Conservation (phyloP, 2,113 vertebrate genomes). For the Telmatochromis brachygnathus region DNA sequence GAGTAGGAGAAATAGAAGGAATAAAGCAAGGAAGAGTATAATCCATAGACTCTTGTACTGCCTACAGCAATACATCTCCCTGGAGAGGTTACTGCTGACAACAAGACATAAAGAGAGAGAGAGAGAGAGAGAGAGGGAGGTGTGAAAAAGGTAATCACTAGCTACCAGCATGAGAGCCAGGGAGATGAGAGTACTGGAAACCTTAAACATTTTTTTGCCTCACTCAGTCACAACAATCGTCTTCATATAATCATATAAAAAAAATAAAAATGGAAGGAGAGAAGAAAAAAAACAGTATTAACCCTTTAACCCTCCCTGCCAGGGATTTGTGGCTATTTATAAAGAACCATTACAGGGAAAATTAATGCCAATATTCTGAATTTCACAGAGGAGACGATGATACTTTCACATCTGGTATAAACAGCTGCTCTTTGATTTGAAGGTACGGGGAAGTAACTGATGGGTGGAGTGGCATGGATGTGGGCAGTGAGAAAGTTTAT, state of each 20-base stretch:
- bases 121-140: background rate
- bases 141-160: slow-evolving; percentile 46
- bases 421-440: background rate
- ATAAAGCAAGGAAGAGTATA: slow-evolving; percentile 23
- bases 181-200: slow-evolving; percentile 4
- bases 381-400: background rate
- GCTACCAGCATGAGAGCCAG: slow-evolving; percentile 12
- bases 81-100: slow-evolving; percentile 54
- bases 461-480: background rate
- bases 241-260: background rate
- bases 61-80: slow-evolving; percentile 73
- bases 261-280: background rate
- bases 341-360: background rate
- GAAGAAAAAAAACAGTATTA: background rate
- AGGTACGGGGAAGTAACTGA: background rate
- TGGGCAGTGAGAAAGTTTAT: background rate
- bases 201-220: slow-evolving; percentile 2
- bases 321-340: background rate
- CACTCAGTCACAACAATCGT: background rate
- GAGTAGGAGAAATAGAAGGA: background rate
- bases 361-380: background rate
- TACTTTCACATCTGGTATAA: background rate
- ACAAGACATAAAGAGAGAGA: slow-evolving; percentile 30
- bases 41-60: slow-evolving; percentile 59
- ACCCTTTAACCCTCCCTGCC: background rate